Evolutionary conservation across 30 jellyfish, hydroid and myxozoan species (phyloP).

Genomic region (Chrysaora quinquecirrha): DNA sequence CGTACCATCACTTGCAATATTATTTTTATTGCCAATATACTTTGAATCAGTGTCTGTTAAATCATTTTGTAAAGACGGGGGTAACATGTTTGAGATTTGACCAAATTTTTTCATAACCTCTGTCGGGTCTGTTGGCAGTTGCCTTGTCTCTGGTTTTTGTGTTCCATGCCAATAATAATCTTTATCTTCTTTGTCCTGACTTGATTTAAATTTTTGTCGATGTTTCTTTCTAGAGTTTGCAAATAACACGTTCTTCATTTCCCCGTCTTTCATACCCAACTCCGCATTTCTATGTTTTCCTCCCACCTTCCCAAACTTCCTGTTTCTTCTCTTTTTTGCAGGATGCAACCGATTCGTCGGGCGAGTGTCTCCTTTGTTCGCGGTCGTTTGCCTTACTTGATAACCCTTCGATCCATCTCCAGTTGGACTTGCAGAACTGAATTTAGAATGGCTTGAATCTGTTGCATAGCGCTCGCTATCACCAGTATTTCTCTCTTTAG

Average conservation of each 20-base stretch:
- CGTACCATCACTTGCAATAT: slow-evolving; percentile 56
- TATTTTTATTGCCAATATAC: slow-evolving; percentile 44
- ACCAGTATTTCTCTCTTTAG: too few species aligned
- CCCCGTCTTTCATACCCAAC: slow-evolving; percentile 44
- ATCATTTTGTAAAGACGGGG: slow-evolving; percentile 29
- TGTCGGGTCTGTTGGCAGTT: slow-evolving; percentile 64
- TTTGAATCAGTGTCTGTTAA: slow-evolving; percentile 34
- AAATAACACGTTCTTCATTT: slow-evolving; percentile 7
- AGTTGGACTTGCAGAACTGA: background rate
- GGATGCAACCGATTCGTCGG: background rate
- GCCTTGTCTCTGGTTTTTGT: slow-evolving; percentile 70
- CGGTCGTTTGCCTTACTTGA: slow-evolving; percentile 1
- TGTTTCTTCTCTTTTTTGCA: background rate
- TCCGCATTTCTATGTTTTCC: background rate
- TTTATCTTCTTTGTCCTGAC: slow-evolving; percentile 23
- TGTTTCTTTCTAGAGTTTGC: background rate
- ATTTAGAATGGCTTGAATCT: too few species aligned
- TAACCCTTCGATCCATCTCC: background rate
- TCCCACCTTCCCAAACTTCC: too few species aligned
- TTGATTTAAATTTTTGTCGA: background rate
- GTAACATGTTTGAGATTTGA: slow-evolving; percentile 37
- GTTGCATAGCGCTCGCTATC: too few species aligned
- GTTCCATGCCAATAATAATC: slow-evolving; percentile 76
- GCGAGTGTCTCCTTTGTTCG: background rate
- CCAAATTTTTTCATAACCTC: slow-evolving; percentile 61